A percentile compares a stretch with the other conserved stretches of the same genome.
Evolutionary conservation across 23 tunicate species (phyloP).

Genomic region (Trididemnum clinides): DNA sequence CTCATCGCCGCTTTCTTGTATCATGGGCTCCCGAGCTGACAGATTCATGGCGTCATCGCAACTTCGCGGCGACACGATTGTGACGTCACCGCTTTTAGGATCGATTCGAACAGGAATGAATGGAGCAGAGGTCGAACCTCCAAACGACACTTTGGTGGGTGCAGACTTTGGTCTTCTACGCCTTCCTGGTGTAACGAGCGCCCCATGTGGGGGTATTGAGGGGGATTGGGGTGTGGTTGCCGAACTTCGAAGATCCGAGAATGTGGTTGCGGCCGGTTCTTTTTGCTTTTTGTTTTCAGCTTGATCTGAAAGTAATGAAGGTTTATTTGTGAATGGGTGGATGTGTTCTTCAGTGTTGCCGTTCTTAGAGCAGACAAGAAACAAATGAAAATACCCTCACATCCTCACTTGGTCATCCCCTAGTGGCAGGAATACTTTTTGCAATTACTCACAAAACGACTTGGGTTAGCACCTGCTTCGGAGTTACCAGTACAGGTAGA

Average conservation of each 20-base stretch:
- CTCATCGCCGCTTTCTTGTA: not conserved
- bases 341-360: too few relatives aligned
- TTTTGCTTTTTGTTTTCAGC: conserved; percentile 11
- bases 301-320: too few relatives aligned
- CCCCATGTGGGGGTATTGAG: not conserved
- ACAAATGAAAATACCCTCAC: too few relatives aligned
- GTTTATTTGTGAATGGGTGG: too few relatives aligned
- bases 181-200: not conserved
- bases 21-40: conserved; percentile 54
- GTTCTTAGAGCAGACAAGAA: too few relatives aligned
- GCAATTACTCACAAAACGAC: too few relatives aligned
- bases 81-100: conserved; percentile 53
- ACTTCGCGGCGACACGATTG: not conserved
- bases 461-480: too few relatives aligned
- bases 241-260: conserved; percentile 85
- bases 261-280: conserved; percentile 36
- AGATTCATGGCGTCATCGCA: conserved; percentile 3
- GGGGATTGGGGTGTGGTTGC: conserved; percentile 33
- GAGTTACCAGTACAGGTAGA: too few relatives aligned
- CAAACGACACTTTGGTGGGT: conserved; percentile 57
- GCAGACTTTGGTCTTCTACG: conserved; percentile 85
- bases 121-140: not conserved
- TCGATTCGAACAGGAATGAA: conserved; percentile 59
- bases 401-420: too few relatives aligned
- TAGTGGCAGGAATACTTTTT: too few relatives aligned